Percentiles rank a stretch among this genome's conserved stretches.
Conservation (phyloP, 2,797 vertebrate genomes). For the Tamandua tetradactyla region DNA sequence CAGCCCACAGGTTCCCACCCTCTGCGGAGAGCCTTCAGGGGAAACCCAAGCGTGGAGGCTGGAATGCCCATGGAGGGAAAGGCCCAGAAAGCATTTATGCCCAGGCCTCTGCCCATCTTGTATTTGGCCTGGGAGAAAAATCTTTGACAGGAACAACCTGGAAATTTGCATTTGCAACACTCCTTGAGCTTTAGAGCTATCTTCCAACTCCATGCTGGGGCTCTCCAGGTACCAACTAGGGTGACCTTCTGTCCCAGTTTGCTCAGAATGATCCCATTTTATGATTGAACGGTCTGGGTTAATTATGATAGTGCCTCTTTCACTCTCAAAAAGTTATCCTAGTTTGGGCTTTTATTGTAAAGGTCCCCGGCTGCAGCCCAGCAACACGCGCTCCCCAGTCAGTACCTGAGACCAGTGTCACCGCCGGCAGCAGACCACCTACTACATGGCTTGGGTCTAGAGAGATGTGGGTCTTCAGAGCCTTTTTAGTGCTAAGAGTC, state of each 20-base stretch:
- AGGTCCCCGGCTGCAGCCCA: fast-evolving
- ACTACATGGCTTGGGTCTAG: conserved; percentile 63
- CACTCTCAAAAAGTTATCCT: neutral
- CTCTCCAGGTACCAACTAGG: neutral
- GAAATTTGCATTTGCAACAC: fast-evolving
- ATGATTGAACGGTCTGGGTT: neutral
- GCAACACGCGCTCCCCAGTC: too few relatives aligned
- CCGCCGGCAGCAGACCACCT: fast-evolving
- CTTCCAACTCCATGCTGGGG: neutral
- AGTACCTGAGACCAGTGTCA: too few relatives aligned
- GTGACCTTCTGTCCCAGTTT: neutral
- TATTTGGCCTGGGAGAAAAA: neutral
- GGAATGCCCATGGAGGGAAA: fast-evolving
- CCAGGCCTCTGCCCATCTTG: neutral
- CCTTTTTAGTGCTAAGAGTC: conserved; percentile 45
- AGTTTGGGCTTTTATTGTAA: neutral
- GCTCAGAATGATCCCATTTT: neutral
- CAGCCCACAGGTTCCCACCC: neutral
- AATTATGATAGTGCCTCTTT: neutral
- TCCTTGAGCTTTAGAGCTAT: neutral
- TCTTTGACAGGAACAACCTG: neutral
- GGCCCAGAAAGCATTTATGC: neutral
- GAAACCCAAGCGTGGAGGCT: neutral
- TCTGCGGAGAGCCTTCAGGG: neutral
- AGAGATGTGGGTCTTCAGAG: conserved; percentile 8